These are phyloP conservation scores for Pionites leucogaster DNA, from an alignment of 2,113 vertebrate species.

Conservation along the genomic window DNA sequence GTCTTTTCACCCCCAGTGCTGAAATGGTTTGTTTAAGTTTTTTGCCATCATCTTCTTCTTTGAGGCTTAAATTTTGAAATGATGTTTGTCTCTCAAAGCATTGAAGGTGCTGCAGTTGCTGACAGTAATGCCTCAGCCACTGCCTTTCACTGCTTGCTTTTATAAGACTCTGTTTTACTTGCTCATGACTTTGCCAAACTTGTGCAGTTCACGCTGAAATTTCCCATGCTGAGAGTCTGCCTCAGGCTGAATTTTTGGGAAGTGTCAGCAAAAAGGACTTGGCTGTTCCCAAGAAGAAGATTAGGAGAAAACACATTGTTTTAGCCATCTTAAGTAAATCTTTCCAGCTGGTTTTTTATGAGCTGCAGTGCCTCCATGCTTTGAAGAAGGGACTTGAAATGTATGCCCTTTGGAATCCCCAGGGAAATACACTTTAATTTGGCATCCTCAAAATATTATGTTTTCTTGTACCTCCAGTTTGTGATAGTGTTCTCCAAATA, in stretches of 20 bases:
- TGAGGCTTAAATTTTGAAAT: not conserved
- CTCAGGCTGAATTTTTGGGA: slow-evolving; percentile 23
- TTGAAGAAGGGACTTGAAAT: slow-evolving; percentile 24
- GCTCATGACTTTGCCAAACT: slow-evolving; percentile 47
- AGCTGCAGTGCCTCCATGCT: not conserved
- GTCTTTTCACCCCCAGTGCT: not conserved
- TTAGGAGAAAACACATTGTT: slow-evolving; percentile 57
- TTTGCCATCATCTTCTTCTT: slow-evolving; percentile 8
- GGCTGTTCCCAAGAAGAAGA: slow-evolving; percentile 59
- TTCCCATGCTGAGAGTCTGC: slow-evolving; percentile 61
- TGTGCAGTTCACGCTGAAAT: slow-evolving; percentile 25
- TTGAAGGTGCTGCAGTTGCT: not conserved
- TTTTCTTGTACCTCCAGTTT: not conserved
- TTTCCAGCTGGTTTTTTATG: slow-evolving; percentile 39
- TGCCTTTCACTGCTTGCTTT: slow-evolving; percentile 29
- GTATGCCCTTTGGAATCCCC: not conserved
- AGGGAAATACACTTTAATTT: not conserved
- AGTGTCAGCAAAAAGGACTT: slow-evolving; percentile 55
- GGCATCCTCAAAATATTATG: not conserved
- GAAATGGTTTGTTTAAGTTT: not conserved
- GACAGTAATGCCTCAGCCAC: not conserved
- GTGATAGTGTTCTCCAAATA: not conserved
- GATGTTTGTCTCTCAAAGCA: not conserved
- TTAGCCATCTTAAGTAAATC: slow-evolving; percentile 29
- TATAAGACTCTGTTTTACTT: not conserved